Base-by-base conservation (phyloP, 2,888 invertebrate species). In the Pteria penguin region DNA sequence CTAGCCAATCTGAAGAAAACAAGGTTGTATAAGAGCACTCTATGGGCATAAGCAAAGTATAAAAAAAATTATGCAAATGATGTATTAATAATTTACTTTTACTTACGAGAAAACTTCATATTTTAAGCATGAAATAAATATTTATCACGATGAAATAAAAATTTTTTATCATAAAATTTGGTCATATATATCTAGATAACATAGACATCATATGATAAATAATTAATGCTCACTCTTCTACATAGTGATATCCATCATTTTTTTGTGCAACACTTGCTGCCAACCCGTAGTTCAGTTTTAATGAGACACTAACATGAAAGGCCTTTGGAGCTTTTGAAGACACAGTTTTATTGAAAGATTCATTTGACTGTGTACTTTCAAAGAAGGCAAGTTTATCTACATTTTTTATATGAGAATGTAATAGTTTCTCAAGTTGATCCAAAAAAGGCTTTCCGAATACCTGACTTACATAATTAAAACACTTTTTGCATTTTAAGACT, bases 291-390 rank as follows among this genome's bases (percentile, higher is more conserved):
- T 62, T 62, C 1, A 62, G 32, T 8, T 26, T 62, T 5, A 1
- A 14, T 31, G 62, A 62, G 27, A 18, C 62, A 31, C 31, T 31
- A n/a, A 22, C 27, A 32, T 62, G 62, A 27, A 22, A 32, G 31
- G 62, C 27, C n/a, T 62, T 62, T 29, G 33, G 62, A 22, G 62
- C 62, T n/a, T 62, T 62, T 27, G 62, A 32, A 18, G 22, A 14
- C 14, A 62, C 62, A 29, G 32, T 31, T 31, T 62, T 62, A 18
- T 62, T 62, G n/a, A 62, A 62, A 18, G 14, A n/a, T 62, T 62
- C 62, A n/a, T 62, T 62, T 5, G 31, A 29, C 14, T 62, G 62
- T 27, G 62, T 62, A 31, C 62, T 62, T 31, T 24, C 8, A 62
- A 62, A 11, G 11, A 22, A 58, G 22, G 58, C 18, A 11, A 58